A percentile compares a stretch with the other conserved stretches of the same genome.
Evolutionary conservation across 2,888 invertebrate species (phyloP).

Genomic region (Nemurella pictetii): DNA sequence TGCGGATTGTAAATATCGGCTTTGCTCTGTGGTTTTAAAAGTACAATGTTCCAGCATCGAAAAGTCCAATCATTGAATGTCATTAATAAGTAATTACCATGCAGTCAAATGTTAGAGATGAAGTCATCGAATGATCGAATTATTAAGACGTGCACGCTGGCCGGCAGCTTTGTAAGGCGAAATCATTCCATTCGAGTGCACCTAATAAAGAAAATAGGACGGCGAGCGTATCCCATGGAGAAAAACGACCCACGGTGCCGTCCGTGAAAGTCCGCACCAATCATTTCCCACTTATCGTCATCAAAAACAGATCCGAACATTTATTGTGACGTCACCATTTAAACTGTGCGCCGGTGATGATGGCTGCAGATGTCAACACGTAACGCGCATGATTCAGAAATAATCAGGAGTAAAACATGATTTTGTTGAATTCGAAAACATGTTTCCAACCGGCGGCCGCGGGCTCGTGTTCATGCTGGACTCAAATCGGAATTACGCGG

Average conservation of each 20-base stretch:
- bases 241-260: too few species aligned
- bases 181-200: not conserved
- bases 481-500: not conserved
- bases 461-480: not conserved
- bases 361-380: slow-evolving; percentile 24
- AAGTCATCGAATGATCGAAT: not conserved
- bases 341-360: not conserved
- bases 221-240: not conserved
- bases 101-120: not conserved
- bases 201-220: not conserved
- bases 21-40: too few species aligned
- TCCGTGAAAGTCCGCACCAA: slow-evolving; percentile 7
- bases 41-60: too few species aligned
- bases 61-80: not conserved
- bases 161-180: not conserved
- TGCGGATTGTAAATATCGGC: too few species aligned
- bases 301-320: slow-evolving; percentile 30
- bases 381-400: slow-evolving; percentile 11
- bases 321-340: not conserved
- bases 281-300: slow-evolving; percentile 19
- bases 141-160: not conserved
- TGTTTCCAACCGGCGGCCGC: not conserved
- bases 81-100: not conserved
- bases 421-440: not conserved
- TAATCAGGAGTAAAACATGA: slow-evolving; percentile 25